Evolutionary conservation across 35 echinoderm and acorn worm genomes (phyloP).

Genomic region (Apostichopus japonicus): DNA sequence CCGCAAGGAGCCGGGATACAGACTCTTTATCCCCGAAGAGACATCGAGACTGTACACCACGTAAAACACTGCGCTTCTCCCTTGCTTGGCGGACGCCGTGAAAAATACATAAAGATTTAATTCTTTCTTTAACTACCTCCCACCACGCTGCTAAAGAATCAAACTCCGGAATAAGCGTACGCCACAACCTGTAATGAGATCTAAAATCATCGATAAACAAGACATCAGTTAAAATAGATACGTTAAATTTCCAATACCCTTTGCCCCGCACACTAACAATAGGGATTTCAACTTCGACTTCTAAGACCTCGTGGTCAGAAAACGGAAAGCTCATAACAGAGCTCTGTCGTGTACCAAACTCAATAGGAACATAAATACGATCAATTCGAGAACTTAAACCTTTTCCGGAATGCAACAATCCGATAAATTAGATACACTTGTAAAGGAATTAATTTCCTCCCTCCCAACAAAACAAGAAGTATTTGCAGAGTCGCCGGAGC

Average conservation of each 20-base stretch:
- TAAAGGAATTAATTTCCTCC: too few relatives aligned
- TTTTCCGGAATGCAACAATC: conserved; percentile 25
- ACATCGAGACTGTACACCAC: neutral
- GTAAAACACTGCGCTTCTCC: neutral
- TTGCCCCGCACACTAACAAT: too few relatives aligned
- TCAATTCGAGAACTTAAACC: conserved; percentile 22
- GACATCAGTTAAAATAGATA: too few relatives aligned
- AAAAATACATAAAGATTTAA: neutral
- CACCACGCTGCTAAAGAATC: too few relatives aligned
- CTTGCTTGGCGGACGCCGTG: neutral
- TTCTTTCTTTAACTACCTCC: neutral
- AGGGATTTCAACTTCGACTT: neutral
- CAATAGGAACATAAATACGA: conserved; percentile 8
- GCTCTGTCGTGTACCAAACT: neutral
- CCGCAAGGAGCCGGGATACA: neutral
- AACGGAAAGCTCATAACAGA: neutral
- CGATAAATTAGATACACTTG: too few relatives aligned
- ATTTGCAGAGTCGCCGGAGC: too few relatives aligned
- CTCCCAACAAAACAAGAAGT: too few relatives aligned
- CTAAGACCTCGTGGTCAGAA: conserved; percentile 33
- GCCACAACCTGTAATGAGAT: too few relatives aligned
- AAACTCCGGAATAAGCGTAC: too few relatives aligned
- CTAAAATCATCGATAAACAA: too few relatives aligned
- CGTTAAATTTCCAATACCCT: too few relatives aligned
- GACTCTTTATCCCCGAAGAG: neutral